Conservation (phyloP, 30 jellyfish, hydroid and myxozoan genomes). For the Aurelia aurita region DNA sequence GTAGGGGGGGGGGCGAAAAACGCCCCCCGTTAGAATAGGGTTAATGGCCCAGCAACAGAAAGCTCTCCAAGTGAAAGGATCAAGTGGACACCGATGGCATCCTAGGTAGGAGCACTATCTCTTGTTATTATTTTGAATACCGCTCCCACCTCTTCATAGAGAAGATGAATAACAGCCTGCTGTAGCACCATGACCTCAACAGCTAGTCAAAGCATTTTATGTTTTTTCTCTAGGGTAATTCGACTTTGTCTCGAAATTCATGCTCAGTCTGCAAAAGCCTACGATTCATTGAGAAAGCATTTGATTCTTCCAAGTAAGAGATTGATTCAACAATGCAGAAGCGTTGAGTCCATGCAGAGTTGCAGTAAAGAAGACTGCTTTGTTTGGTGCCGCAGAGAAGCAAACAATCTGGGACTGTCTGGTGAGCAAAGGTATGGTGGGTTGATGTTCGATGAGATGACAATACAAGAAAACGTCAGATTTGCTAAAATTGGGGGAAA, state of each 20-base stretch:
- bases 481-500: background rate
- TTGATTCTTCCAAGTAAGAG: background rate
- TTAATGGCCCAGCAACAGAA: conserved; percentile 2
- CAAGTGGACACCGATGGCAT: background rate
- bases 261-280: background rate
- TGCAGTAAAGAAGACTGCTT: background rate
- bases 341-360: background rate
- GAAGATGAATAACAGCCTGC: no score
- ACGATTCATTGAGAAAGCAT: background rate
- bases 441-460: background rate
- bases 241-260: conserved; percentile 1
- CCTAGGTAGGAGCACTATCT: background rate
- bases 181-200: background rate
- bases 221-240: background rate
- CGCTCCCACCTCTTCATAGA: background rate
- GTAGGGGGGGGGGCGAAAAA: no score
- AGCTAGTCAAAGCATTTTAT: background rate
- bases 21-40: no score
- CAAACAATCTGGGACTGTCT: background rate
- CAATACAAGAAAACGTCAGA: background rate
- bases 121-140: no score
- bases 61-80: background rate
- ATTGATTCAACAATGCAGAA: background rate
- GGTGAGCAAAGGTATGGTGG: background rate
- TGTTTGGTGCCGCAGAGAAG: conserved; percentile 6